A percentile compares a stretch with the other conserved stretches of the same genome.
Conservation (phyloP, 2,113 vertebrate genomes). For the Copsychus sechellarum region DNA sequence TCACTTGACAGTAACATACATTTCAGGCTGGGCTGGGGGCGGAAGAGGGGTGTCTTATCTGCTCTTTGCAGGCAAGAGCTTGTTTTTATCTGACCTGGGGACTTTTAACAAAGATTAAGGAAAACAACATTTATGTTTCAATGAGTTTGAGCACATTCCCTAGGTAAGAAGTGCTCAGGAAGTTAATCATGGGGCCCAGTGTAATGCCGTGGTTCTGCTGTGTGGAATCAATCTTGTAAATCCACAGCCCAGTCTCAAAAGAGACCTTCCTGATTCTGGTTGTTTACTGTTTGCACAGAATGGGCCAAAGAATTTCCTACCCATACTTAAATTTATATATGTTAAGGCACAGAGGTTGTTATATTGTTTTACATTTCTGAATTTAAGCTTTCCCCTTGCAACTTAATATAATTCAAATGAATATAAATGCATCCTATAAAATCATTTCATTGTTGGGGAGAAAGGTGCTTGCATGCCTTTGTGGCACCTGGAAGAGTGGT, state of each 20-base stretch:
- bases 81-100: background rate
- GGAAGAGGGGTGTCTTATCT: background rate
- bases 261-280: background rate
- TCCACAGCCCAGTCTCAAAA: background rate
- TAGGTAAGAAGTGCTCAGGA: background rate
- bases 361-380: background rate
- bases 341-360: background rate
- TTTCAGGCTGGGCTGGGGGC: background rate
- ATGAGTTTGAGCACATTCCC: background rate
- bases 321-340: background rate
- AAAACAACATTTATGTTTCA: background rate
- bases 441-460: background rate
- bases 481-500: background rate
- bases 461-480: background rate
- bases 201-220: background rate
- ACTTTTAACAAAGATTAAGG: background rate
- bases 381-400: background rate
- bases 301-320: background rate
- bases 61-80: background rate
- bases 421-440: background rate
- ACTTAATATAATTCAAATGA: background rate
- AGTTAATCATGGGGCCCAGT: background rate
- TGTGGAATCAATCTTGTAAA: background rate
- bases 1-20: background rate
- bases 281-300: background rate